phyloP scores from a whole-genome alignment of 1,140 invertebrate species.

The Drosophila simulans region DNA sequence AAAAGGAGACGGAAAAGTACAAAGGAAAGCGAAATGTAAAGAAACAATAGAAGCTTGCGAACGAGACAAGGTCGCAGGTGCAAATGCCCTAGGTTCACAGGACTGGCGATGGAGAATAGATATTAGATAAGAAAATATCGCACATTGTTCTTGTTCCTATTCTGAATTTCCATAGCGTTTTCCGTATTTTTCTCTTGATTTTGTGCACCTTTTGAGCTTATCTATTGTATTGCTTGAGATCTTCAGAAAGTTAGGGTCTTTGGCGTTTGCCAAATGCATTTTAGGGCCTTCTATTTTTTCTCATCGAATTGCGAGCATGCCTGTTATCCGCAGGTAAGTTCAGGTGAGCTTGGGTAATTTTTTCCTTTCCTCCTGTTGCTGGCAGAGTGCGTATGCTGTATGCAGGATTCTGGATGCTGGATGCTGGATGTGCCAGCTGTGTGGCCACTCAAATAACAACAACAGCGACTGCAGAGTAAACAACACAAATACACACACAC shows the following conservation, averaged over 20 bases:
- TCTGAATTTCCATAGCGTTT: neutral
- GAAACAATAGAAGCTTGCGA: conserved; percentile 14
- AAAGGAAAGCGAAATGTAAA: conserved; percentile 35
- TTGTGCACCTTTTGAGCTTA: too few relatives aligned
- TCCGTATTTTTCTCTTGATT: neutral
- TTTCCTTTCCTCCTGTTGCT: conserved; percentile 38
- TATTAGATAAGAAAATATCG: neutral
- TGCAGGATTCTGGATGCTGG: conserved; percentile 8
- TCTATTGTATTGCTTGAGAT: too few relatives aligned
- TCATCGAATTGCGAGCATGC: neutral
- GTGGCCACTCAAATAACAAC: conserved; percentile 70
- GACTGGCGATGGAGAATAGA: neutral
- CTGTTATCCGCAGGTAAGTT: neutral
- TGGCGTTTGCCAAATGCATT: neutral
- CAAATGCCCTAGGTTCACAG: conserved; percentile 11
- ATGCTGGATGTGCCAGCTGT: conserved; percentile 59
- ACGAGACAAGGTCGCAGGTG: neutral
- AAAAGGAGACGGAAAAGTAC: conserved; percentile 22
- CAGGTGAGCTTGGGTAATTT: conserved; percentile 21
- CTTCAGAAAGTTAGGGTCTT: neutral
- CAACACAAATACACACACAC: conserved; percentile 43
- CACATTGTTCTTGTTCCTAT: neutral
- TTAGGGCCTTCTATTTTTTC: too few relatives aligned
- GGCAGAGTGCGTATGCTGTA: conserved; percentile 30
- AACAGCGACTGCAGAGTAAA: conserved; percentile 35